These are phyloP conservation scores for Plecotus auritus DNA, from an alignment of 2,113 vertebrate species.

Conservation along the genomic window DNA sequence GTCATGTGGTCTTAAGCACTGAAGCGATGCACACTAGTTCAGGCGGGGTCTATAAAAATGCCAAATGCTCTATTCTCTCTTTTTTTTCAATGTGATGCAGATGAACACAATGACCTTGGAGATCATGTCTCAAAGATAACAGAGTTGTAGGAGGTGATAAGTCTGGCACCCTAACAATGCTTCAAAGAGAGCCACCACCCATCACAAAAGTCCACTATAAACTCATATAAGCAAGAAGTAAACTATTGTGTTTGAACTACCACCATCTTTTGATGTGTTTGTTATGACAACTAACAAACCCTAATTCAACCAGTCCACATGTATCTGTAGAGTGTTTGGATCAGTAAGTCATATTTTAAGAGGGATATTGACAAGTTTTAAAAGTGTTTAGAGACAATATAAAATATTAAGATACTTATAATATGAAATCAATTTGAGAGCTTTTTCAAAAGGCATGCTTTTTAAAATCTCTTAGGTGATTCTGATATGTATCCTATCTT, in stretches of 20 bases:
- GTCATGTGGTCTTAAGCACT: not conserved
- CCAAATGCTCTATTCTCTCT: not conserved
- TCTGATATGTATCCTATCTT: not conserved
- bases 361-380: not conserved
- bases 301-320: not conserved
- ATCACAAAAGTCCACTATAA: not conserved
- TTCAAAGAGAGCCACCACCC: not conserved
- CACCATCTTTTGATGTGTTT: not conserved
- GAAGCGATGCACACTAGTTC: not conserved
- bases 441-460: not conserved
- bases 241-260: not conserved
- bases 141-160: not conserved
- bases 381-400: not conserved
- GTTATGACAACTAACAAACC: not conserved
- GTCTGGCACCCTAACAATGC: not conserved
- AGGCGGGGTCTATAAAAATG: not conserved
- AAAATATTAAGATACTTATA: not conserved
- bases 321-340: not conserved
- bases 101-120: not conserved
- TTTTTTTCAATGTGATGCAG: not conserved
- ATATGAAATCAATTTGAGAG: not conserved
- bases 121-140: not conserved
- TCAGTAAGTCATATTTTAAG: not conserved
- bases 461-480: not conserved
- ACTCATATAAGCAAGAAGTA: not conserved